These are phyloP conservation scores for Pempheris klunzingeri DNA, from an alignment of 2,797 vertebrate genomes.

Conservation along the genomic window DNA sequence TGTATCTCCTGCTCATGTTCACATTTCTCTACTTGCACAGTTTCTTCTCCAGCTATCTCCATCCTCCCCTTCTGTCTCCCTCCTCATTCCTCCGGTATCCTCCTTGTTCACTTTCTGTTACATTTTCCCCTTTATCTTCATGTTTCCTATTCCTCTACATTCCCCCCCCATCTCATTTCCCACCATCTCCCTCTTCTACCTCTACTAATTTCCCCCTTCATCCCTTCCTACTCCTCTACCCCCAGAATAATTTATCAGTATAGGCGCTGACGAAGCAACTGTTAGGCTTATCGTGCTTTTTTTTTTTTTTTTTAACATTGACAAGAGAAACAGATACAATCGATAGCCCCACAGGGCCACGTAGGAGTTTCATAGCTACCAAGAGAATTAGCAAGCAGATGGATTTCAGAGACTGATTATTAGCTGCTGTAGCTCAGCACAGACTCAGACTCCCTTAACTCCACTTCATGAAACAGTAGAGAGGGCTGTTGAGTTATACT, in stretches of 20 bases:
- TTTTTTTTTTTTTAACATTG: constrained; percentile 32
- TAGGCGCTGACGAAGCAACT: constrained; percentile 66
- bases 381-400: constrained; percentile 60
- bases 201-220: constrained; percentile 12
- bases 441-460: constrained; percentile 33
- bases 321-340: constrained; percentile 67
- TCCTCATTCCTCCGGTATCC: neutral
- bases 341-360: constrained; percentile 50
- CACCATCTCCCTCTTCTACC: constrained; percentile 12
- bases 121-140: constrained; percentile 19
- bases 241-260: constrained; percentile 53
- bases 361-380: constrained; percentile 51
- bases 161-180: neutral
- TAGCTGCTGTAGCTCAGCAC: constrained; percentile 42
- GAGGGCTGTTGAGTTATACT: constrained; percentile 42
- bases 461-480: constrained; percentile 45
- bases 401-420: constrained; percentile 60
- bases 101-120: constrained; percentile 13
- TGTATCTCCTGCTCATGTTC: neutral
- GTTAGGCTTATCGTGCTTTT: constrained; percentile 45
- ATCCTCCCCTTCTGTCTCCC: neutral
- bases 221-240: constrained; percentile 17
- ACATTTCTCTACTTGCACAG: neutral
- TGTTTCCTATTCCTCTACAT: constrained; percentile 1
- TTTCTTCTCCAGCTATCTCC: neutral